A percentile compares a stretch with the other conserved stretches of the same genome.
These are phyloP conservation scores for Protonibea diacanthus DNA, from an alignment of 2,797 vertebrate genomes.

Conservation along the genomic window DNA sequence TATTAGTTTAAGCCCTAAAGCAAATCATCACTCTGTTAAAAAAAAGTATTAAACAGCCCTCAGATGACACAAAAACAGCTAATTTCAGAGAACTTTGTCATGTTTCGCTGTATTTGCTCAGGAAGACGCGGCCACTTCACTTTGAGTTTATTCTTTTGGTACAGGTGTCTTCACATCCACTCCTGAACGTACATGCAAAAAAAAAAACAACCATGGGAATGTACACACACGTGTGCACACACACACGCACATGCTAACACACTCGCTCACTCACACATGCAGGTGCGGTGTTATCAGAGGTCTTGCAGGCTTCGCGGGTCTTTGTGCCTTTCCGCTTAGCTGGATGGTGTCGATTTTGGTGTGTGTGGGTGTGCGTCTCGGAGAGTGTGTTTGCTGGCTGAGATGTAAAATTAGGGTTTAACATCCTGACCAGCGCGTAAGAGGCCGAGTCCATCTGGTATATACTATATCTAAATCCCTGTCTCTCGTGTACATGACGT, in stretches of 20 bases:
- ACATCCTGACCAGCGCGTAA: constrained; percentile 45
- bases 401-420: constrained; percentile 65
- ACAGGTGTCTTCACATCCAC: constrained; percentile 39
- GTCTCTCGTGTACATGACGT: constrained; percentile 45
- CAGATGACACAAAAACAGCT: not conserved
- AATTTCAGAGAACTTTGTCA: not conserved
- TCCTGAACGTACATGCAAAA: constrained; percentile 42
- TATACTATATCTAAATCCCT: constrained; percentile 48
- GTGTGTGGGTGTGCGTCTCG: not conserved
- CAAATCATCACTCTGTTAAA: not conserved
- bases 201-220: constrained; percentile 56
- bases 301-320: constrained; percentile 73
- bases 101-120: not conserved
- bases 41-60: not conserved
- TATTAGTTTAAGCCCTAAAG: not conserved
- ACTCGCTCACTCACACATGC: constrained; percentile 41
- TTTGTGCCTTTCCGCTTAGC: constrained; percentile 75
- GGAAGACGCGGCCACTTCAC: constrained; percentile 6
- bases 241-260: constrained; percentile 2
- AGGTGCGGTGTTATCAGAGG: constrained; percentile 76
- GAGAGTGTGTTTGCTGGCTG: constrained; percentile 48
- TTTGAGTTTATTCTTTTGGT: constrained; percentile 16
- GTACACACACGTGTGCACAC: constrained; percentile 28
- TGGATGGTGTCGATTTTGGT: constrained; percentile 70
- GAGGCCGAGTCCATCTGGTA: constrained; percentile 48